phyloP scores from a whole-genome alignment of 1,140 invertebrate genomes.

The Drosophila sproati region DNA sequence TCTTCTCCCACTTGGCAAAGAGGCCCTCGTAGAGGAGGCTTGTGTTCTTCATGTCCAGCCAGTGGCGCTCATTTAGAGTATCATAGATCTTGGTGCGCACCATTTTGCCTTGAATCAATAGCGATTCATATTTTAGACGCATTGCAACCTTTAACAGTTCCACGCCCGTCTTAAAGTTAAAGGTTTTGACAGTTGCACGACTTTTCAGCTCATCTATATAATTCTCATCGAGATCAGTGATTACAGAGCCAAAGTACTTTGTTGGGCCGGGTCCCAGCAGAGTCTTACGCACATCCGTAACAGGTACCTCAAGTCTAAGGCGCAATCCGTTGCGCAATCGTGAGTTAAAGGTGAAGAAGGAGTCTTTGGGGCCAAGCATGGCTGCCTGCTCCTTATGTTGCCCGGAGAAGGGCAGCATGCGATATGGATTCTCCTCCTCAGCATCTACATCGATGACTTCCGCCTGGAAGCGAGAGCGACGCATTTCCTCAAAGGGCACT shows the following conservation, averaged over 20 bases:
- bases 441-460: slow-evolving; percentile 65
- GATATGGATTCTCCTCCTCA: slow-evolving; percentile 74
- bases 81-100: slow-evolving; percentile 80
- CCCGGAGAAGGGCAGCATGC: slow-evolving; percentile 71
- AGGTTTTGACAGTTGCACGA: slow-evolving; percentile 65
- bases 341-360: slow-evolving; percentile 74
- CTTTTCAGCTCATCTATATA: slow-evolving; percentile 76
- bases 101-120: slow-evolving; percentile 76
- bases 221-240: slow-evolving; percentile 82
- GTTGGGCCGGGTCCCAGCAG: slow-evolving; percentile 50
- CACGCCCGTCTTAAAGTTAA: slow-evolving; percentile 72
- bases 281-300: slow-evolving; percentile 56
- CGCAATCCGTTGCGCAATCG: slow-evolving; percentile 70
- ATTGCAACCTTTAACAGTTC: slow-evolving; percentile 69
- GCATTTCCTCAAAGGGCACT: slow-evolving; percentile 80
- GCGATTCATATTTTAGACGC: slow-evolving; percentile 77
- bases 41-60: slow-evolving; percentile 68
- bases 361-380: slow-evolving; percentile 66
- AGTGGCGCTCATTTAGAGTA: slow-evolving; percentile 74
- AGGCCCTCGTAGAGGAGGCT: slow-evolving; percentile 69
- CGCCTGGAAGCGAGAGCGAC: slow-evolving; percentile 73
- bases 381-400: slow-evolving; percentile 70
- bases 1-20: slow-evolving; percentile 79
- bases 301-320: slow-evolving; percentile 65
- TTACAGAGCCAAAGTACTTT: slow-evolving; percentile 61